Conservation (phyloP, 2,113 vertebrate genomes). For the Ginglymostoma cirratum region DNA sequence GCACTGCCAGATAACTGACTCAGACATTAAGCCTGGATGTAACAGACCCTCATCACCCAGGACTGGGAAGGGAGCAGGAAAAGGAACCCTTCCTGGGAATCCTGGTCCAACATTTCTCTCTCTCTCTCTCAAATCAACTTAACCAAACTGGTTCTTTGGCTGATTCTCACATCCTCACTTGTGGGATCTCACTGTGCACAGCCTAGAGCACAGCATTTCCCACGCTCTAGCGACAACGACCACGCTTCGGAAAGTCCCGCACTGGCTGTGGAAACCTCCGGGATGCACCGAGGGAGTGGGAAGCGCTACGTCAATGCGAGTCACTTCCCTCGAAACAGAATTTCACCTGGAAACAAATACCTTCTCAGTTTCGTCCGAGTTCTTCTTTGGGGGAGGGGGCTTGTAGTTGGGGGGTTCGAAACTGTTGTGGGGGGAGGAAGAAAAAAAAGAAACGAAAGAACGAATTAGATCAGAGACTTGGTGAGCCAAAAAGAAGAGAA, state of each 20-base stretch:
- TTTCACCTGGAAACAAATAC: slow-evolving; percentile 46
- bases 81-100: background rate
- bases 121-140: background rate
- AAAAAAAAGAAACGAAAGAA: too few species aligned
- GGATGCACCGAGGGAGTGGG: background rate
- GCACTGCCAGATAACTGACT: background rate
- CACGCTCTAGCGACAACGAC: background rate
- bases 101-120: background rate
- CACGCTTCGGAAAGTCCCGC: background rate
- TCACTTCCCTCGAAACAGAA: background rate
- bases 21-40: background rate
- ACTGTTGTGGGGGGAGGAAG: slow-evolving; percentile 46
- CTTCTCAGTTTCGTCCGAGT: slow-evolving; percentile 47
- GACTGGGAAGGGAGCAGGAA: background rate
- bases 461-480: too few species aligned
- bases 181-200: background rate
- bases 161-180: background rate
- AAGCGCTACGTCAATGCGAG: background rate
- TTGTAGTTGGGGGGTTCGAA: slow-evolving; percentile 71
- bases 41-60: background rate
- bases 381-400: slow-evolving; percentile 68
- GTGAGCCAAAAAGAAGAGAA: too few species aligned
- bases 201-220: background rate
- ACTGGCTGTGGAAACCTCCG: background rate
- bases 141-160: background rate